Evolutionary conservation across 2,113 vertebrate genomes (phyloP), one percentile per base, ranked within the genome.

Genomic region (Spea bombifrons): DNA sequence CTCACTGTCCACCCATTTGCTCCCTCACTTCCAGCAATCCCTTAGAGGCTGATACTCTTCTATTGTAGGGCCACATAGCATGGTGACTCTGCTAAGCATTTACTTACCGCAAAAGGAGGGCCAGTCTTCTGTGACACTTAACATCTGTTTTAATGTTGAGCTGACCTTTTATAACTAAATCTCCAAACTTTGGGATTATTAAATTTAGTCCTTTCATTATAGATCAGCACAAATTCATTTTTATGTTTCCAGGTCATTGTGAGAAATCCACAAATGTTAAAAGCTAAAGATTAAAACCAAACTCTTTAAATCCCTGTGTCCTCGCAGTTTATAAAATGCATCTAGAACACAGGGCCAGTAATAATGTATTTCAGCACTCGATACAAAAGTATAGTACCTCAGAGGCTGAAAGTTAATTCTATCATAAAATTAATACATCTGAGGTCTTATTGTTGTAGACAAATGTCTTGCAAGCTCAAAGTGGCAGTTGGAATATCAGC

Each of bases 241-340:
- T 66, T 13, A 30, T 3, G n/a, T 8, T 59, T 8, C 44, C 4
- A 16, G 7, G 7, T 3, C 45, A 59, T 48, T 48, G 10, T 63
- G 46, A 5, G 15, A 48, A 75, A 64, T 30, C 46, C 46, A 49
- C 46, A 30, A 2, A 13, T 0, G 45, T 43, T 6, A 8, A 74
- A 74, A 64, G 46, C 44, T 63, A 17, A 48, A 43, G 47, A 9
- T 47, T 65, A 75, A 66, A 12, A 64, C 10, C 63, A 75, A 30
- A 52, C 52, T 6, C 46, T 64, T 64, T 49, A 74, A 52, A 49
- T 73, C 53, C n/a, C 53, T 9, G n/a, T 50, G 57, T 43, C 59
- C 48, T 66, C n/a, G 8, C n/a, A 9, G 2, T 66, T 75, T 3
- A 75, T 66, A 49, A 63, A 9, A 59, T 7, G 15, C 15, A 12